Evolutionary conservation across 1,140 invertebrate genomes (phyloP), one percentile per base, ranked within the genome.

Genomic region (Drosophila quadrilineata): DNA sequence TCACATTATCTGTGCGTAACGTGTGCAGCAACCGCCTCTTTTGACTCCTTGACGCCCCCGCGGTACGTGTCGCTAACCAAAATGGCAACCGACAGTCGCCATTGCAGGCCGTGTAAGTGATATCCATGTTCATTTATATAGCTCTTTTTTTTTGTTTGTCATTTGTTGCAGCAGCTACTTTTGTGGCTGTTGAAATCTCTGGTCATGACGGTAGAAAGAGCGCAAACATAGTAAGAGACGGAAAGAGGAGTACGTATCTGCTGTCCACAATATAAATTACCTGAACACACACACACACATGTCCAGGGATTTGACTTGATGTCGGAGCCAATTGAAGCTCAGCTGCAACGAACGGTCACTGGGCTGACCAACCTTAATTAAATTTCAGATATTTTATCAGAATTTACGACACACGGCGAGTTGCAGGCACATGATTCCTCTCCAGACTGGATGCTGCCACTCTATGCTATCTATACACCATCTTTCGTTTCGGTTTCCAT

Each of bases 321-420:
- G 60, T 63, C 60, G 63, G 52, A 43, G 52, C 33, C 50, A 70
- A 71, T 75, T 65, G 71, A 73, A 62, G 68, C 63, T 62, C 65
- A 66, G 46, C 66, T 76, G 64, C 58, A 64, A 16, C 38, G 14
- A 64, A 16, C 38, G 14, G n/a, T 24, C 17, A 29, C 10, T 9
- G 28, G n/a, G 38, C 62, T 24, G 58, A 31, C 31, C 40, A 46
- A 17, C 16, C 56, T 75, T 85, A 85, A 85, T 84, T 84, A 84
- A 84, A 84, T 84, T 85, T 85, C 59, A 36, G 80, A 66, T 71
- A 77, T 77, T 84, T 77, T 73, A 77, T 71, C 79, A 85, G 54
- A 84, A 85, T 84, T 77, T 85, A 71, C 71, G 79, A 59, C 59
- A 48, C 41, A 21, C 9, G 8, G 12, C 43, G 40, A 9, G 22